Base-by-base conservation (phyloP, 1,140 invertebrate genomes). In the Rhagoletis pomonella region DNA sequence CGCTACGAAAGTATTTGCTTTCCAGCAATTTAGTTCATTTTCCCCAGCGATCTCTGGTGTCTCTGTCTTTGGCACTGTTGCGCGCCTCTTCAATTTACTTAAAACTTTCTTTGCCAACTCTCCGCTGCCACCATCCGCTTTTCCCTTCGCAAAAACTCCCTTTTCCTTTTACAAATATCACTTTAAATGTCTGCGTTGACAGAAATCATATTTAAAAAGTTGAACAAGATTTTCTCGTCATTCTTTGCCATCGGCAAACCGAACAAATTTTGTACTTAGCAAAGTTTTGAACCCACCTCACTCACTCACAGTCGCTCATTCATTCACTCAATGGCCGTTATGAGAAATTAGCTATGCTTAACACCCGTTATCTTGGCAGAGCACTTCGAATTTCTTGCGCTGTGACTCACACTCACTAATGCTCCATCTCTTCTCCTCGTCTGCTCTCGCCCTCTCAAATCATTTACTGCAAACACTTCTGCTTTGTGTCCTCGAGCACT, bases 201-300 rank as follows among this genome's bases (percentile, higher is more conserved):
- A 81, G 67, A 81, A 81, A 81, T 81, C 73, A 81, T 81, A 81
- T 81, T 81, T 81, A 81, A 81, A 81, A 81, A 81, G 73, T 81
- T 81, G 73, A 81, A 81, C 73, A 81, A 55, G 73, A 81, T 81
- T 81, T 81, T 5, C 73, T 81, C 73, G 73, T 81, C 73, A 55
- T 55, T 55, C 47, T 55, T 81, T 81, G 73, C 73, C 73, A 12
- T 50, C 19, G 47, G 47, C 44, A 50, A 81, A 81, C 47, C 73
- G 55, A 81, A n/a, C n/a, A 81, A 81, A 47, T 81, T 81, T 81
- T 58, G 73, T 55, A 81, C 73, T 81, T 81, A 81, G 73, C 73
- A 81, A 81, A 81, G 47, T 50, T 81, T 81, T 29, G 47, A 81
- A 81, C 17, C 73, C 73, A 7, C 9, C 60, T 62, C 60, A 62